Base-by-base conservation (phyloP, 2,797 vertebrate genomes). In the Phaenicophaeus curvirostris region DNA sequence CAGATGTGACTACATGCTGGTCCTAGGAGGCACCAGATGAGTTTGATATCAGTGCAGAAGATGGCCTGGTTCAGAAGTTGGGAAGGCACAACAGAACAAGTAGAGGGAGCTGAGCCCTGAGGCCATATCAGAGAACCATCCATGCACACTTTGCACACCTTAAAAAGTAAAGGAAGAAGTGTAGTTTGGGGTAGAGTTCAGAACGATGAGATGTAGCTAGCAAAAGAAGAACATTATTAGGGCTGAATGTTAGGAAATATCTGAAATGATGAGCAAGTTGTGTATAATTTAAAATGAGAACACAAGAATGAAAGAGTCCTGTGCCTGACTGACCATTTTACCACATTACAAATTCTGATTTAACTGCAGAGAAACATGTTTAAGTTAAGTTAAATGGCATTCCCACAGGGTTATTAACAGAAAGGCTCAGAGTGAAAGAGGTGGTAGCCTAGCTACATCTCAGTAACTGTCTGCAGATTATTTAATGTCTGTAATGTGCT, bases 401-500 rank as follows among this genome's bases (percentile, higher is more conserved):
- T 95, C 82, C 77, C 4, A 1, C 33, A 71, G 90, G 77, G 59
- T 74, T 85, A 84, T 84, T 88, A 91, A 76, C 53, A 93, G 59
- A 92, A 90, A 79, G 48, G 41, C 27, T 79, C 63, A 61, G 59
- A 37, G 85, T 90, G 71, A 91, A 67, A 81, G 62, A 88, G 77
- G 74, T 84, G 77, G 77, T 88, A 77, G 74, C 83, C 93, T 86
- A 84, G 55, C 73, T 96, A 91, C 67, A 27, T 73, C 71, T 92
- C 82, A 67, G 63, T 75, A 75, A 84, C 58, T 57, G 57, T 75
- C 94, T 75, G 46, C 50, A 66, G 66, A 69, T 95, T 88, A 92
- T 91, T 96, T 95, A 93, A 94, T 76, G 63, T 46, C 84, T 84
- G 69, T 78, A 92, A 94, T 50, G 63, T 73, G 48, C 59, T 97